These are phyloP conservation scores for Alectura lathami DNA, from an alignment of 2,113 vertebrate species.

Conservation along the genomic window DNA sequence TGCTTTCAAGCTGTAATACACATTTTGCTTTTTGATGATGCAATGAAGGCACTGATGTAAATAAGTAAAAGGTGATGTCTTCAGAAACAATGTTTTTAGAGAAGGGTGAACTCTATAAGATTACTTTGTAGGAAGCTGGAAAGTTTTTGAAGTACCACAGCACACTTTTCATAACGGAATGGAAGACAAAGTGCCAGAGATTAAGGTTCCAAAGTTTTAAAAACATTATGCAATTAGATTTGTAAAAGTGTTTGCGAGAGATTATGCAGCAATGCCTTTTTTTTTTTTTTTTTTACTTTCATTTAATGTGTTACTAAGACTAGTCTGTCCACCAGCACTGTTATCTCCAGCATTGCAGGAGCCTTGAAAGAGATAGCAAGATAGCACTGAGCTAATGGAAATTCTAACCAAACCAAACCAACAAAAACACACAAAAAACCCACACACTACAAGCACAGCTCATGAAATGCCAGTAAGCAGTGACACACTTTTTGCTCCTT, in stretches of 20 bases:
- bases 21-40: conserved; percentile 21
- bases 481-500: background rate
- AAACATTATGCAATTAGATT: background rate
- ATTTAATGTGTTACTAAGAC: background rate
- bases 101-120: background rate
- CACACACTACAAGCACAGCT: background rate
- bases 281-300: background rate
- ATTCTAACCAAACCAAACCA: background rate
- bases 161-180: background rate
- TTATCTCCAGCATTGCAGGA: background rate
- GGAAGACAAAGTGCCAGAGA: background rate
- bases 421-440: background rate
- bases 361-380: background rate
- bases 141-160: background rate
- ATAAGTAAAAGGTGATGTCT: background rate
- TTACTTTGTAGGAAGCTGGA: background rate
- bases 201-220: background rate
- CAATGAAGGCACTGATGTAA: conserved; percentile 6
- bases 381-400: background rate
- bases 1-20: conserved; percentile 42
- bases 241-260: background rate
- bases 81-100: background rate
- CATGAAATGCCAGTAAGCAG: background rate
- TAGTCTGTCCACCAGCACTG: background rate
- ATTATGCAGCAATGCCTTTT: background rate